phyloP scores from a whole-genome alignment of 2,888 invertebrate species.

The Therioaphis trifolii region DNA sequence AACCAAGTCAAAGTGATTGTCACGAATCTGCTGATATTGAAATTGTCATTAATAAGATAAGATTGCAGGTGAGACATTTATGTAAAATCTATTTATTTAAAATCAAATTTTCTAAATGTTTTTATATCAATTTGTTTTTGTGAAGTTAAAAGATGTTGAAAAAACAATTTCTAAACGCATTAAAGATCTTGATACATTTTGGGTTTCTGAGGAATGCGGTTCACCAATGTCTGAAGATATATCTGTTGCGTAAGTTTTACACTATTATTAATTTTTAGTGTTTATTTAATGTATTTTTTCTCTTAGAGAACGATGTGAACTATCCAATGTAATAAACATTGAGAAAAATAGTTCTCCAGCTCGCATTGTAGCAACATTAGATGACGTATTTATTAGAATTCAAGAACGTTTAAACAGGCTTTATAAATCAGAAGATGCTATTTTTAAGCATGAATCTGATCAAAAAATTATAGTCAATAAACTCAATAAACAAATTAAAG shows the following conservation, averaged over 20 bases:
- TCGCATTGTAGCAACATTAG: constrained; percentile 54
- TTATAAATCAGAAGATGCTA: constrained; percentile 64
- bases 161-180: constrained; percentile 53
- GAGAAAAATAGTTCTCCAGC: constrained; percentile 55
- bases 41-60: constrained; percentile 47
- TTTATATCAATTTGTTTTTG: background rate
- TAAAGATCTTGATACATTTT: constrained; percentile 58
- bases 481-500: constrained; percentile 52
- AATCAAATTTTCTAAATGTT: too few relatives aligned
- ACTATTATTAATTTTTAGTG: background rate
- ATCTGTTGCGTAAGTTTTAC: constrained; percentile 56
- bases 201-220: constrained; percentile 52
- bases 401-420: constrained; percentile 62
- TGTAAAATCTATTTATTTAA: background rate
- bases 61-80: constrained; percentile 25
- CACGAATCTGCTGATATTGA: constrained; percentile 53
- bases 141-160: constrained; percentile 56
- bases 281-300: background rate
- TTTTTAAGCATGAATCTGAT: constrained; percentile 62
- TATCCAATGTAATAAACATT: constrained; percentile 42
- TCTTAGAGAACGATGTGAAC: constrained; percentile 49
- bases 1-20: constrained; percentile 24
- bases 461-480: constrained; percentile 55
- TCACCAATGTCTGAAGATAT: constrained; percentile 56
- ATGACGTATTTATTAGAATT: constrained; percentile 55